Evolutionary conservation across 2,113 vertebrate genomes (phyloP), one percentile per base, ranked within the genome.

Genomic region (Oncorhynchus kisutch): DNA sequence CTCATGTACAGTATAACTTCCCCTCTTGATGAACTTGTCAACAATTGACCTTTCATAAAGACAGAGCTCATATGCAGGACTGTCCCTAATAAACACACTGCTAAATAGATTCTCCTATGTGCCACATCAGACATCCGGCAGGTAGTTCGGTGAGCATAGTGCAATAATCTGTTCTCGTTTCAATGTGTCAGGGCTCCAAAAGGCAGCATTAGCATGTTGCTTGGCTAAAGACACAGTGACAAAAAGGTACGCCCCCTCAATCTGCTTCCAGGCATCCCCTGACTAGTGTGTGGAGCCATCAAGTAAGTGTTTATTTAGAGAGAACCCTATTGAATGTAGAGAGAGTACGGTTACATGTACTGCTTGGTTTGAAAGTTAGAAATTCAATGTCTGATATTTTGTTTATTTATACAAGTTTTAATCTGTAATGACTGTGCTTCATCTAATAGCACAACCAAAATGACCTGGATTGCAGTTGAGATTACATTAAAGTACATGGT

Each of bases 101-200:
- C 59, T 24, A 62, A 16, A 22, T 45, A 45, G 9, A 45, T 62
- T 16, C 2, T 45, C 39, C 9, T 45, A 12, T 62, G n/a, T 62
- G 20, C n/a, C 59, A n/a, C 59, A 24, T 24, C 59, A 24, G 22
- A 18, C 9, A 9, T 57, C 65, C 65, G 67, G 51, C 59, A 29
- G n/a, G 66, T 68, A 75, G 67, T 69, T 74, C 45, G 67, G 49
- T 62, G 59, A 20, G 25, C 14, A 74, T 66, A 60, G 16, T 25
- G 45, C 49, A 69, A 79, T 66, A 49, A 82, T 79, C 72, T 69
- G 75, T 79, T 84, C 51, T 74, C 20, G 67, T 79, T 77, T 79
- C 72, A 48, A 65, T 49, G 48, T 83, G 81, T 72, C 79, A 79
- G 70, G 27, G 49, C 51, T 74, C 77, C 81, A 78, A 79, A 79